phyloP scores from a whole-genome alignment of 2,888 invertebrate genomes.

The Stenurella melanura region DNA sequence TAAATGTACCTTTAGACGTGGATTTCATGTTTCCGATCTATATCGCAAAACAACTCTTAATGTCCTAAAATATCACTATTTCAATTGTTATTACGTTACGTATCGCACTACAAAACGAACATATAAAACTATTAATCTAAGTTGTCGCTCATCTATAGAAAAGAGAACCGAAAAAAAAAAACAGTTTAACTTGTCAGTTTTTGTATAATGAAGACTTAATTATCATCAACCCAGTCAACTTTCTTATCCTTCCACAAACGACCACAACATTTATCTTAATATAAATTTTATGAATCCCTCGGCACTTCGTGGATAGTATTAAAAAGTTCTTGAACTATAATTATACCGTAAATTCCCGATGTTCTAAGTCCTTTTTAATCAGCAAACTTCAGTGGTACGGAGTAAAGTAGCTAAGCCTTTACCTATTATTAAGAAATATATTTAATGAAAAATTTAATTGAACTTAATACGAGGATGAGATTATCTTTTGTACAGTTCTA shows the following conservation, averaged over 20 bases:
- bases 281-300: slow-evolving; percentile 6
- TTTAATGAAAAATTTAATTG: slow-evolving; percentile 36
- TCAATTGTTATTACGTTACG: too few species aligned
- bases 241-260: slow-evolving; percentile 4
- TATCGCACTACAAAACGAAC: too few species aligned
- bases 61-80: too few species aligned
- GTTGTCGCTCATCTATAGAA: too few species aligned
- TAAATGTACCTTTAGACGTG: too few species aligned
- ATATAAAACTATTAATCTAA: too few species aligned
- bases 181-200: not conserved
- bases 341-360: slow-evolving; percentile 22
- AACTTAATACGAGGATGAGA: slow-evolving; percentile 22
- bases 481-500: slow-evolving; percentile 18
- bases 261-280: slow-evolving; percentile 4
- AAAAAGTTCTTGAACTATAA: slow-evolving; percentile 25
- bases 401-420: slow-evolving; percentile 7
- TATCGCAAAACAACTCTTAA: too few species aligned
- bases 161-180: not conserved
- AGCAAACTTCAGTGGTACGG: slow-evolving; percentile 15
- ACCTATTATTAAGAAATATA: slow-evolving; percentile 19
- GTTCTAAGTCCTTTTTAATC: slow-evolving; percentile 22
- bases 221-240: not conserved
- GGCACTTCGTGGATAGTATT: not conserved
- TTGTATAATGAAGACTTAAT: not conserved
- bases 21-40: too few species aligned